Conservation (phyloP, 2,888 invertebrate species). For the Meteorus cinctellus region DNA sequence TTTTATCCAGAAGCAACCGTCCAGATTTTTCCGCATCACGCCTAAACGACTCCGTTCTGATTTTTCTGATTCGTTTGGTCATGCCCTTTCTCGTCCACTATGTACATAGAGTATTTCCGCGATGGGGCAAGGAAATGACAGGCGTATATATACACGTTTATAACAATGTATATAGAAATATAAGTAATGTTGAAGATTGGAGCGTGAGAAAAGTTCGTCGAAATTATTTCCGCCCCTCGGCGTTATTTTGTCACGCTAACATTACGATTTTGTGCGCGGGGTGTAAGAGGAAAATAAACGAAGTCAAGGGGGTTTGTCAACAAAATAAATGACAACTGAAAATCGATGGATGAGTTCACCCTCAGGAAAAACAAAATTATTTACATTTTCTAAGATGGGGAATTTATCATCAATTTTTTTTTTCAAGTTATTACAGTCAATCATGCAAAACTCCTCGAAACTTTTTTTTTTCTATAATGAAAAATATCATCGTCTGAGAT, state of each 20-base stretch:
- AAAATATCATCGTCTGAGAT: too few relatives aligned
- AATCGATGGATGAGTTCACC: not conserved
- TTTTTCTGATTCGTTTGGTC: constrained; percentile 23
- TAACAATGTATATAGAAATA: not conserved
- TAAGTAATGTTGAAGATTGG: not conserved
- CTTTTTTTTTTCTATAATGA: too few relatives aligned
- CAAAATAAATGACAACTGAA: not conserved
- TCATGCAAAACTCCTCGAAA: too few relatives aligned
- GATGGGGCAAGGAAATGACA: not conserved
- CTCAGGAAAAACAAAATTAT: too few relatives aligned
- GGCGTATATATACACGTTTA: not conserved
- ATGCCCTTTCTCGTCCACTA: constrained; percentile 1
- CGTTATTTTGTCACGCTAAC: constrained; percentile 31
- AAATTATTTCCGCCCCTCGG: constrained; percentile 22
- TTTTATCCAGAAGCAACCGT: constrained; percentile 20
- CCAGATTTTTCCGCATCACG: constrained; percentile 38
- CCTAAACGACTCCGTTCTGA: constrained; percentile 34
- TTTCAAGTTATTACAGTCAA: too few relatives aligned
- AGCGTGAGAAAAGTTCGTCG: constrained; percentile 12
- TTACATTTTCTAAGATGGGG: too few relatives aligned
- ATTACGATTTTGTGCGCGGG: constrained; percentile 22
- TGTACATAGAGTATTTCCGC: not conserved
- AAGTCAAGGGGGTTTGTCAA: constrained; percentile 17
- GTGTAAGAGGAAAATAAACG: not conserved
- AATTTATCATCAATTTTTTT: too few relatives aligned